Base-by-base conservation (phyloP, 30 jellyfish, hydroid and myxozoan genomes). In the Aurelia aurita region DNA sequence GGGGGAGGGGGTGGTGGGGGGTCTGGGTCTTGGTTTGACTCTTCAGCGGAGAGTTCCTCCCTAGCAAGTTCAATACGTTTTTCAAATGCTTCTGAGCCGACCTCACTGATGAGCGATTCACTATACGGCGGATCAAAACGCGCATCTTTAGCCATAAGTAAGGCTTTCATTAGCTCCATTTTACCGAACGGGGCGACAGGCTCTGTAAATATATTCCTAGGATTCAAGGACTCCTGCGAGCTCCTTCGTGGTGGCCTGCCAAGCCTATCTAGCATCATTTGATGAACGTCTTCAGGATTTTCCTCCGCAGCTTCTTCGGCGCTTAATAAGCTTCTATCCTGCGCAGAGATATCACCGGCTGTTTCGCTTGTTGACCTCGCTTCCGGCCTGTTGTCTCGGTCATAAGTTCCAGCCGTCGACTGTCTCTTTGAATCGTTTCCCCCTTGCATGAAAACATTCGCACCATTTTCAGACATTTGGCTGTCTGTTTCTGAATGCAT, bases 21-120 rank as follows among this genome's bases (percentile, higher is more conserved):
- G 34, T 84, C 99, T 7, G 92, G 89, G 70, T 88, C 92, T 57
- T 64, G 79, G 19, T 73, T 25, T 14, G 32, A 14, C 25, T 55
- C 69, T 12, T 88, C 91, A 9, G 80, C 65, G 9, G 71, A 58
- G 39, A 88, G 32, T 63, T 88, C 96, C 23, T 94, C 99, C 31
- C 49, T 88, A 32, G 99, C 83, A 1, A 49, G 44, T 65, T 94
- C 97, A 22, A 94, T 83, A 58, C 99, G 53, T 28, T 79, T 83
- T 49, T 94, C 99, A 51, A 94, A 94, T 19, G 95, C 89, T 70
- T 94, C 99, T 0, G 99, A 94, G 26, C 99, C 99, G 21, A 94
- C 97, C 67, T 94, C 99, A 54, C 99, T 94, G 59, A 94, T 72
- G 62, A 94, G 63, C 2, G 99, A 94, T 35, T 94, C 99, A 46